Evolutionary conservation across 2,797 vertebrate genomes (phyloP).

Genomic region (Mormyrops boulengeri): DNA sequence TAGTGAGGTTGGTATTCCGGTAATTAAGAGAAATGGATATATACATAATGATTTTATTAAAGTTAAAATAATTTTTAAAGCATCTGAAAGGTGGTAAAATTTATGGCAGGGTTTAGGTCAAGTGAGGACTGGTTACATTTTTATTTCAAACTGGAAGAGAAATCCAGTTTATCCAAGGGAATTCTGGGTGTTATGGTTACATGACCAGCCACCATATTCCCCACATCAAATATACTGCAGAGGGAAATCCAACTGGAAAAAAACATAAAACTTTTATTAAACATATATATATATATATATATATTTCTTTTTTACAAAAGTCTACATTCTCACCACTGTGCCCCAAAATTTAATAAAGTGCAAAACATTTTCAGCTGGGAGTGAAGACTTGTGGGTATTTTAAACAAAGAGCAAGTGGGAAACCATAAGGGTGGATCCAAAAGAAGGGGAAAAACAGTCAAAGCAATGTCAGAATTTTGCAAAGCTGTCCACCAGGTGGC

Average conservation of each 20-base stretch:
- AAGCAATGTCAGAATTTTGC: neutral
- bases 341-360: neutral
- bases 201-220: neutral
- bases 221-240: neutral
- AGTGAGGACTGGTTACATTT: neutral
- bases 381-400: neutral
- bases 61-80: neutral
- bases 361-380: neutral
- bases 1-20: neutral
- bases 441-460: neutral
- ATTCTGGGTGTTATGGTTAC: neutral
- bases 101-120: neutral
- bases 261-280: conserved; percentile 1
- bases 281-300: too few species aligned
- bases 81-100: neutral
- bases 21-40: neutral
- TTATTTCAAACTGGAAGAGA: neutral
- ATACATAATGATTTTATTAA: neutral
- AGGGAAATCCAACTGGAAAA: neutral
- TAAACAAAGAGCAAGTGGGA: neutral
- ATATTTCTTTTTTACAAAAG: neutral
- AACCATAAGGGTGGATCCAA: neutral
- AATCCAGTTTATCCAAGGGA: neutral
- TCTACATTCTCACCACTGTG: neutral
- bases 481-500: neutral